These are phyloP conservation scores for Eupithecia insigniata DNA, from an alignment of 2,888 invertebrate genomes.

Conservation along the genomic window DNA sequence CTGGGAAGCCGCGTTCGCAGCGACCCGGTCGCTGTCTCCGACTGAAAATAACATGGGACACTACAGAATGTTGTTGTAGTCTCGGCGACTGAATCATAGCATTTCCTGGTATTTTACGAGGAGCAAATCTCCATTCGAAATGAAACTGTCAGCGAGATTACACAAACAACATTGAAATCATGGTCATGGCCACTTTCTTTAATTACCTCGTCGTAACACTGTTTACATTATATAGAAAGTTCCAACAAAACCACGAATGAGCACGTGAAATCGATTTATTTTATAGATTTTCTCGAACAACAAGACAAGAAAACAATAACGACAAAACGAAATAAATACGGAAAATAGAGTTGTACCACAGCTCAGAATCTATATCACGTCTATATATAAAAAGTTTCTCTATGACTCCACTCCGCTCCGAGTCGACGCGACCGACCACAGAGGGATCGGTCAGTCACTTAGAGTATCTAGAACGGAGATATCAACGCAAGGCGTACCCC, in stretches of 20 bases:
- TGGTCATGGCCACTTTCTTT: slow-evolving; percentile 47
- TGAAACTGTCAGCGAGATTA: slow-evolving; percentile 74
- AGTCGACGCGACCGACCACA: too few relatives aligned
- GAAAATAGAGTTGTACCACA: slow-evolving; percentile 7
- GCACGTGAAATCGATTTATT: slow-evolving; percentile 68
- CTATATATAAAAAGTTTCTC: too few relatives aligned
- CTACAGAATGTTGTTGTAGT: slow-evolving; percentile 72
- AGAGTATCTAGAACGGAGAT: too few relatives aligned
- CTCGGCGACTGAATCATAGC: slow-evolving; percentile 78
- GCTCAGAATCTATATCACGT: not conserved
- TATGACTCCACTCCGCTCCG: too few relatives aligned
- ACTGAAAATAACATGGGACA: slow-evolving; percentile 72
- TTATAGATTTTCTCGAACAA: slow-evolving; percentile 42
- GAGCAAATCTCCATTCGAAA: slow-evolving; percentile 79
- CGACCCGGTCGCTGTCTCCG: slow-evolving; percentile 63
- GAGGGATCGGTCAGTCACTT: too few relatives aligned
- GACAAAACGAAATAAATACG: slow-evolving; percentile 20
- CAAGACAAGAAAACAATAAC: slow-evolving; percentile 24
- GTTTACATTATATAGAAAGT: slow-evolving; percentile 63
- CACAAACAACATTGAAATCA: slow-evolving; percentile 69
- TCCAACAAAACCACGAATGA: slow-evolving; percentile 64
- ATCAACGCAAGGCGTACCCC: too few relatives aligned
- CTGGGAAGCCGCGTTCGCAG: slow-evolving; percentile 63
- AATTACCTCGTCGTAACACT: slow-evolving; percentile 59
- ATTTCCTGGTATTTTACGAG: slow-evolving; percentile 83